Evolutionary conservation across 2,888 invertebrate species (phyloP), one percentile per base, ranked within the genome.

Genomic region (Agonopterix alstromeriana): DNA sequence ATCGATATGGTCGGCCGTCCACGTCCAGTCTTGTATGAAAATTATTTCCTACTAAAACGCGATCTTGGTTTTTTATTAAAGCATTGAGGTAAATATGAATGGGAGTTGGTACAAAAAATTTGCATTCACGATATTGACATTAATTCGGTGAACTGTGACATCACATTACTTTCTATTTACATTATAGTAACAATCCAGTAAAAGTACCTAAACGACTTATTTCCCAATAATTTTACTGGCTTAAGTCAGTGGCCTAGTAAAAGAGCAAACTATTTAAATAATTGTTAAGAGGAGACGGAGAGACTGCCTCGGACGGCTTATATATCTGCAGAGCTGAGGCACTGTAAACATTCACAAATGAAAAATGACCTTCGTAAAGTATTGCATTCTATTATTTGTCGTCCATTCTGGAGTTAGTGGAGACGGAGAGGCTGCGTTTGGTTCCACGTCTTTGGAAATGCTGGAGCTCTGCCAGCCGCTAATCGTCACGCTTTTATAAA

Each of bases 381-480:
- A 47, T 53, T 53, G 51, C 55, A 54, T 52, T 52, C 51, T 52
- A 49, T 53, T 44, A 53, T 47, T 55, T 51, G 48, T 48, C 14
- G 48, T 10, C 53, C 55, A 55, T 52, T 49, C 53, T 58, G 48
- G 55, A 47, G 48, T 45, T 48, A 42, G 43, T 14, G 59, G 56
- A 58, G 65, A 60, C 62, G 56, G 53, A 59, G 65, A 62, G 62
- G 67, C 66, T 67, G 68, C 68, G 65, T 65, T 60, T 58, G 70
- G 65, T 58, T 60, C 58, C 64, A 57, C 58, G 60, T 53, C 61
- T 60, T 53, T 49, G 48, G 47, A 41, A 49, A 42, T 43, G 51
- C 70, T 86, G 86, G 86, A 78, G 35, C 48, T 40, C 47, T 74
- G 86, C 86, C 86, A 86, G 73, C 57, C 60, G 61, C 73, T 85